Evolutionary conservation across 2,888 invertebrate species (phyloP).

Genomic region (Rhingia rostrata): DNA sequence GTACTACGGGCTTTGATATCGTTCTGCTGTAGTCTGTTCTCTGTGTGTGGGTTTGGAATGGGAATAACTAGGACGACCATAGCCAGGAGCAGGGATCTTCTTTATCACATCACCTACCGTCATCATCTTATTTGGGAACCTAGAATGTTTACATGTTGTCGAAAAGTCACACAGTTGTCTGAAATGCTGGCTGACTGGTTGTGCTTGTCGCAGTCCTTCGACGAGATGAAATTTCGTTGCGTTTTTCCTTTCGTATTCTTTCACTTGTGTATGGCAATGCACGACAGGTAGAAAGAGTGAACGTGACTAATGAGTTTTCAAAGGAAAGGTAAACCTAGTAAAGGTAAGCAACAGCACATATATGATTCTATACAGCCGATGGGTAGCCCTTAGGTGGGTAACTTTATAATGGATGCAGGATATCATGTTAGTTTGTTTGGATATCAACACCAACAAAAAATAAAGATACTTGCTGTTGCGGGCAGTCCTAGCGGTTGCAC

Average conservation of each 20-base stretch:
- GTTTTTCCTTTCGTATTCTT: slow-evolving; percentile 7
- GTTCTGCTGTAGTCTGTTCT: slow-evolving; percentile 1
- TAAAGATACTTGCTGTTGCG: slow-evolving; percentile 31
- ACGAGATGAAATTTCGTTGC: slow-evolving; percentile 27
- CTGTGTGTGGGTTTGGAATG: no score
- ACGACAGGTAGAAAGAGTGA: slow-evolving; percentile 31
- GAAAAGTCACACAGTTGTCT: slow-evolving; percentile 47
- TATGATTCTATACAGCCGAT: slow-evolving; percentile 1
- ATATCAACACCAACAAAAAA: slow-evolving; percentile 48
- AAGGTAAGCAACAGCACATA: slow-evolving; percentile 10
- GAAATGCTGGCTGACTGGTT: slow-evolving; percentile 36
- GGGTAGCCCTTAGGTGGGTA: slow-evolving; percentile 41
- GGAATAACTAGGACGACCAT: slow-evolving; percentile 3
- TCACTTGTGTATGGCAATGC: slow-evolving; percentile 21
- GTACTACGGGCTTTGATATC: slow-evolving; percentile 11
- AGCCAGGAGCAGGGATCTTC: slow-evolving; percentile 31
- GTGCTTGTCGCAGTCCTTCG: slow-evolving; percentile 33
- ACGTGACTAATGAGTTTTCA: slow-evolving; percentile 73
- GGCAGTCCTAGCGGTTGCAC: not conserved
- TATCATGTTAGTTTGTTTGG: slow-evolving; percentile 54
- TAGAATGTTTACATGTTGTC: slow-evolving; percentile 65
- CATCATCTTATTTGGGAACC: slow-evolving; percentile 61
- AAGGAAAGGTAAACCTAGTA: slow-evolving; percentile 47
- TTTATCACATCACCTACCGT: slow-evolving; percentile 50
- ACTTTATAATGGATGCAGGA: slow-evolving; percentile 58